phyloP scores from a whole-genome alignment of 1,140 invertebrate genomes.

The Cydia fagiglandana region DNA sequence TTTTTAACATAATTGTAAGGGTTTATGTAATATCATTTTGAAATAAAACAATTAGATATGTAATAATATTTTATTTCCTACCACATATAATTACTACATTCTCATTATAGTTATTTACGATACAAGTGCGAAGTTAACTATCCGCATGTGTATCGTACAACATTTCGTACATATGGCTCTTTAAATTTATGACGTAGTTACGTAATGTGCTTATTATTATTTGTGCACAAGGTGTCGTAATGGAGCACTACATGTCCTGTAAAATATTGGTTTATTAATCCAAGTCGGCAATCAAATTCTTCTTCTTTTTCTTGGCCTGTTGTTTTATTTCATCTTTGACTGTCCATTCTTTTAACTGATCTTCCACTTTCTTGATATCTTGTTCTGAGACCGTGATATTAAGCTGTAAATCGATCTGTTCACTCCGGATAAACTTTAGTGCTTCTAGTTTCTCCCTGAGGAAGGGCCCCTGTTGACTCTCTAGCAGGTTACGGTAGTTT shows the following conservation, averaged over 20 bases:
- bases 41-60: constrained; percentile 36
- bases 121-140: no score
- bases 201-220: no score
- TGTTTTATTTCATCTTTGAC: constrained; percentile 64
- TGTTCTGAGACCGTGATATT: constrained; percentile 82
- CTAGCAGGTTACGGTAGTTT: constrained; percentile 82
- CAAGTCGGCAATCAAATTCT: constrained; percentile 48
- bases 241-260: no score
- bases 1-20: constrained; percentile 37
- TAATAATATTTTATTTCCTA: constrained; percentile 20
- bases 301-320: constrained; percentile 65
- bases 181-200: no score
- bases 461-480: constrained; percentile 85
- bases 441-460: constrained; percentile 81
- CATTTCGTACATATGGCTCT: no score
- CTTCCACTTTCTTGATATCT: constrained; percentile 81
- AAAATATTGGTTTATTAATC: constrained; percentile 35
- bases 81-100: constrained; percentile 16
- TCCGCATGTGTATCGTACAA: no score
- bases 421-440: constrained; percentile 84
- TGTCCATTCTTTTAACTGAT: constrained; percentile 76
- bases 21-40: constrained; percentile 44
- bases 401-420: constrained; percentile 84
- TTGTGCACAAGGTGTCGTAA: no score
- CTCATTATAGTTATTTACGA: no score